Percentiles rank a stretch among this genome's conserved stretches.
Evolutionary conservation across 2,888 invertebrate species (phyloP).

Genomic region (Tetropium fuscum): DNA sequence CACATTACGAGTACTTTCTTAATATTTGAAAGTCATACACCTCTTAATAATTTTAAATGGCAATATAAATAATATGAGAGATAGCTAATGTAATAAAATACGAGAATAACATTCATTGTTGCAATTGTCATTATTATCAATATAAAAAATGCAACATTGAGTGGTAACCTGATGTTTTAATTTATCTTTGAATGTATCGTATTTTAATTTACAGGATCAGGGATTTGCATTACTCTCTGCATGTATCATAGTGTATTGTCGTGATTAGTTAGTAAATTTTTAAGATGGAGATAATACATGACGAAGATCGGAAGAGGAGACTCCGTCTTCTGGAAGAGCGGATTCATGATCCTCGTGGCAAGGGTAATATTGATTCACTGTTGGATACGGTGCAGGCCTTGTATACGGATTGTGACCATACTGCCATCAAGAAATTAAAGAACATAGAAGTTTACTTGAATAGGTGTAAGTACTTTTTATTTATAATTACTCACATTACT

Average conservation of each 20-base stretch:
- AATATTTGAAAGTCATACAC: background rate
- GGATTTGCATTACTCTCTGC: conserved; percentile 5
- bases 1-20: background rate
- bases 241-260: conserved; percentile 18
- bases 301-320: conserved; percentile 83
- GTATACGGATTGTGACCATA: conserved; percentile 96
- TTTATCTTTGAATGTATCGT: background rate
- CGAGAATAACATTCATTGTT: background rate
- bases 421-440: conserved; percentile 94
- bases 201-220: conserved; percentile 16
- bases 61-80: too few species aligned
- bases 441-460: conserved; percentile 97
- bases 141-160: conserved; percentile 4
- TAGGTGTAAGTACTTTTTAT: conserved; percentile 86
- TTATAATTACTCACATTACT: too few species aligned
- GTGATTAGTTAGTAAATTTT: conserved; percentile 21
- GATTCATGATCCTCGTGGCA: conserved; percentile 88
- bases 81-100: background rate
- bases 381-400: conserved; percentile 96
- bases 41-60: background rate
- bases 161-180: conserved; percentile 16
- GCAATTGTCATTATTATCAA: conserved; percentile 2
- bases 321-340: conserved; percentile 86
- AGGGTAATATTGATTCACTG: conserved; percentile 92
- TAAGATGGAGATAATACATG: conserved; percentile 76